Evolutionary conservation across 2,888 invertebrate species (phyloP), one percentile per base, ranked within the genome.

Genomic region (Ectemnius cavifrons): DNA sequence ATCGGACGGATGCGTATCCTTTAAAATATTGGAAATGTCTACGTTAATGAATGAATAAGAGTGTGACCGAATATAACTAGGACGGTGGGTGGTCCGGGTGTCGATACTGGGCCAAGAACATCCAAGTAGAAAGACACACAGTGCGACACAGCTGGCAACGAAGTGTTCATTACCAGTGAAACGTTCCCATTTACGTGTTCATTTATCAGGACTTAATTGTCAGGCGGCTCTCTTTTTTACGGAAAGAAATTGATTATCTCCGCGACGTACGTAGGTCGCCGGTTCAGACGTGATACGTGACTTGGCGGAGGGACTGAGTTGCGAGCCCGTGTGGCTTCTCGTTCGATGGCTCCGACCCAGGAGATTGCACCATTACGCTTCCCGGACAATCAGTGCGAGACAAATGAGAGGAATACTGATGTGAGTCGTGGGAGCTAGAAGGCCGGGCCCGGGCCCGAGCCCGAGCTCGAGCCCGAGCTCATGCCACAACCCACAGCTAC

Each of bases 371-470:
- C 86, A 86, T 88, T 88, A 85, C 85, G 85, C 84, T 84, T 83
- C 83, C 81, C 78, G 81, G 80, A 85, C 88, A 88, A 89, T 89
- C 89, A 88, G 88, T 85, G 85, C 81, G 85, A 85, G 86, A 88
- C 86, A 87, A 89, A 87, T 86, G 87, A 85, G 84, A 84, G 85
- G 89, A 89, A 88, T 89, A 89, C 88, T 86, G 85, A 89, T 88
- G 81, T 71, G 79, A 63, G 71, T 52, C 79, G 71, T 59, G 58
- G 69, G 74, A 70, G 49, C 67, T 37, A 8, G 37, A 63, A 59
- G 14, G 28, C 47, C 57, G 37, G 63, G 57, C 14, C 16, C 57
- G 46, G 63, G 56, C 13, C n/a, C 20, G 68, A 59, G 37, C 65
- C 47, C 47, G 23, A 23, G 14, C 28, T 47, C 57, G 37, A 63